Percentiles rank a stretch among this genome's conserved stretches.
Conservation (phyloP, 2,113 vertebrate species). For the Lepus timidus region DNA sequence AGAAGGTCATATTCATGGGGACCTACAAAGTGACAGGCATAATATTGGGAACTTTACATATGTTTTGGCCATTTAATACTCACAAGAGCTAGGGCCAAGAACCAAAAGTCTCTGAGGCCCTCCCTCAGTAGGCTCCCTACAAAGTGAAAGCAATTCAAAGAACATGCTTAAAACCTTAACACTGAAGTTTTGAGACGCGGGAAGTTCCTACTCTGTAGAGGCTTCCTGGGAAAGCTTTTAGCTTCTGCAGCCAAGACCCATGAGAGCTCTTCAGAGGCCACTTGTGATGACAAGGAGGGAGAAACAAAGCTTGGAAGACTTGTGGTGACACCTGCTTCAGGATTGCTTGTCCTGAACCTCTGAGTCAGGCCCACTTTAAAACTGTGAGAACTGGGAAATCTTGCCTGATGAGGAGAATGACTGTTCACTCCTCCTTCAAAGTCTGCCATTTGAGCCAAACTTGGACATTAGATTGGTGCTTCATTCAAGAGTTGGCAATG, state of each 20-base stretch:
- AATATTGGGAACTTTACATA: not conserved
- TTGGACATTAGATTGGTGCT: not conserved
- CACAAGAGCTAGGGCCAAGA: not conserved
- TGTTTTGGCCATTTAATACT: constrained; percentile 3
- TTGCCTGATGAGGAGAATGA: constrained; percentile 35
- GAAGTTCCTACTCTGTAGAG: constrained; percentile 68
- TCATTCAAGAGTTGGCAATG: not conserved
- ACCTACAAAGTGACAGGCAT: not conserved
- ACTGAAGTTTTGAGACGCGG: constrained; percentile 72
- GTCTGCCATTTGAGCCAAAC: not conserved
- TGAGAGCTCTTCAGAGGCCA: constrained; percentile 80
- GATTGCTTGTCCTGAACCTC: constrained; percentile 71
- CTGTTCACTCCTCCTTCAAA: constrained; percentile 24
- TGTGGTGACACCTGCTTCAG: constrained; percentile 66
- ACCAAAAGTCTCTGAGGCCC: not conserved
- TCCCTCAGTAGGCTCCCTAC: not conserved
- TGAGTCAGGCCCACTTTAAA: constrained; percentile 61
- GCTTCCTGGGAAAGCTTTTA: constrained; percentile 75
- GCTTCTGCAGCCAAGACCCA: constrained; percentile 64
- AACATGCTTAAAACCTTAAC: constrained; percentile 72
- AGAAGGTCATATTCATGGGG: not conserved
- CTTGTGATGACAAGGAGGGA: constrained; percentile 76
- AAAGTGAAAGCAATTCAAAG: constrained; percentile 53
- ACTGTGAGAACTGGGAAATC: constrained; percentile 59
- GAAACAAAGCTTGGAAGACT: constrained; percentile 49